phyloP scores from a whole-genome alignment of 2,888 invertebrate species.

The Caenorhabditis becei region DNA sequence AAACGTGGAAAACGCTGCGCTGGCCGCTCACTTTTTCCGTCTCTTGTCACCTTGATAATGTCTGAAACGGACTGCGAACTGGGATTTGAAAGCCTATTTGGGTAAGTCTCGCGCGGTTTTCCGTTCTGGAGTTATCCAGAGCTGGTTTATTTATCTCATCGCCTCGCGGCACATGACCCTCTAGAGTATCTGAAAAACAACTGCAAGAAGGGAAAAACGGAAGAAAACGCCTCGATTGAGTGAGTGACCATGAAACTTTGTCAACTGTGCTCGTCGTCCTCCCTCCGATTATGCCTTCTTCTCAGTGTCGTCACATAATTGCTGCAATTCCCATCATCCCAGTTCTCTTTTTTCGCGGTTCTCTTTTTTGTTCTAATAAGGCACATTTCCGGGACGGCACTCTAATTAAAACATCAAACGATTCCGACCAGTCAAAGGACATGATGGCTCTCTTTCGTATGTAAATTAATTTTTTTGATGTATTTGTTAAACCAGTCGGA shows the following conservation, averaged over 20 bases:
- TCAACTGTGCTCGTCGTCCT: neutral
- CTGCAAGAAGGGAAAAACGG: constrained; percentile 3
- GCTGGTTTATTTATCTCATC: constrained; percentile 9
- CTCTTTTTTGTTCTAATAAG: neutral
- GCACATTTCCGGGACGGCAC: neutral
- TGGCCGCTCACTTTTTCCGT: neutral
- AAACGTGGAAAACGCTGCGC: neutral
- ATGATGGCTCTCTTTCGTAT: neutral
- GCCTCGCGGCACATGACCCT: constrained; percentile 14
- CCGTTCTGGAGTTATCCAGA: neutral
- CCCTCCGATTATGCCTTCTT: neutral
- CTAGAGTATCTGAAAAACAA: neutral
- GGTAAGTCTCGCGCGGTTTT: constrained; percentile 2
- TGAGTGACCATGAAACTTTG: neutral
- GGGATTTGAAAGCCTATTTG: neutral
- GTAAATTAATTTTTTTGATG: constrained; percentile 11
- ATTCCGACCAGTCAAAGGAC: neutral
- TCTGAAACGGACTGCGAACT: neutral
- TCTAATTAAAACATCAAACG: constrained; percentile 3
- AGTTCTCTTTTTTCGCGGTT: neutral
- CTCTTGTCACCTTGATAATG: constrained; percentile 2
- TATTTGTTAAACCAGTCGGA: neutral
- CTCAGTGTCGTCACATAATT: neutral
- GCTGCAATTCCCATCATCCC: neutral
- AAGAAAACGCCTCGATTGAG: neutral